phyloP scores from a whole-genome alignment of 2,797 vertebrate species.

The Phataginus tetradactyla region DNA sequence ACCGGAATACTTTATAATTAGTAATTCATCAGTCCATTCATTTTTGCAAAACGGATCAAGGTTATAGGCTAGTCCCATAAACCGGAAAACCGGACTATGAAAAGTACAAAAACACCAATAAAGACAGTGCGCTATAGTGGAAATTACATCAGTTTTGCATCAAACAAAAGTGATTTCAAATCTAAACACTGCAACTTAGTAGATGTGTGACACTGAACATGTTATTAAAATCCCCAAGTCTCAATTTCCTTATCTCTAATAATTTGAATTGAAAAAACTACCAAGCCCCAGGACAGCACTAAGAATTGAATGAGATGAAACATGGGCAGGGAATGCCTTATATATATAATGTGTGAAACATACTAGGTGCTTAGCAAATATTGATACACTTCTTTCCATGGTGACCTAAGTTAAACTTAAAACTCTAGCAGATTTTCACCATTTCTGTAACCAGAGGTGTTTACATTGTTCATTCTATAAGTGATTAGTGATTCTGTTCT shows the following conservation, averaged over 20 bases:
- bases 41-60: background rate
- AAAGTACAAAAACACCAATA: background rate
- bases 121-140: background rate
- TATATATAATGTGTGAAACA: background rate
- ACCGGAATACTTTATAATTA: background rate
- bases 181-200: background rate
- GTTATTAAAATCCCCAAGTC: background rate
- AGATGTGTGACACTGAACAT: background rate
- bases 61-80: background rate
- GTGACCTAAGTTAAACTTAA: background rate
- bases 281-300: background rate
- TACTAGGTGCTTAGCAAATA: background rate
- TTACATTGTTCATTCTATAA: background rate
- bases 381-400: background rate
- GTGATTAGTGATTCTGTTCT: background rate
- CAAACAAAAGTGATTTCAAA: background rate
- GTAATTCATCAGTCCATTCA: background rate
- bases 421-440: background rate
- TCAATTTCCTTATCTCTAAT: background rate
- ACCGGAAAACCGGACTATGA: background rate
- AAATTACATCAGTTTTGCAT: background rate
- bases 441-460: background rate
- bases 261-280: background rate
- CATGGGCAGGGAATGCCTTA: background rate
- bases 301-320: constrained; percentile 19